phyloP scores from a whole-genome alignment of 2,113 vertebrate genomes.

The Heliornis fulica region DNA sequence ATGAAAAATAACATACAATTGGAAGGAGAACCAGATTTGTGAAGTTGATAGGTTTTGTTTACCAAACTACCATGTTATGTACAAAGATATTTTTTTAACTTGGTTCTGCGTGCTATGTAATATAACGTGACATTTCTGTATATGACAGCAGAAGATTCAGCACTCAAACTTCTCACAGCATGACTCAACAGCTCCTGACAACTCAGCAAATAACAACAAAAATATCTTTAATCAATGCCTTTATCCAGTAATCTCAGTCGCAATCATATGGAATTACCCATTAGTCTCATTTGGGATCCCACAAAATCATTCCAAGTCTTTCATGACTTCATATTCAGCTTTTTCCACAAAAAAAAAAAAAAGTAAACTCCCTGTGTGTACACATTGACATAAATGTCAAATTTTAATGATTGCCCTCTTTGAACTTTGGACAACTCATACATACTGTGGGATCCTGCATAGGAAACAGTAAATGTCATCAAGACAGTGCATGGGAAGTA shows the following conservation, averaged over 20 bases:
- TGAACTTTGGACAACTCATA: constrained; percentile 39
- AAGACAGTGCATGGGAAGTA: constrained; percentile 36
- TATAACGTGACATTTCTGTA: not conserved
- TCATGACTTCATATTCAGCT: constrained; percentile 27
- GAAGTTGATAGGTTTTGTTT: constrained; percentile 12
- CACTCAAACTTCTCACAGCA: not conserved
- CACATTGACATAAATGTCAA: constrained; percentile 65
- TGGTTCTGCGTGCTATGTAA: not conserved
- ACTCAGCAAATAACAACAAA: constrained; percentile 26
- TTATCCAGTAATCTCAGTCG: not conserved
- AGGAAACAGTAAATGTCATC: constrained; percentile 59
- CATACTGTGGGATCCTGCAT: constrained; percentile 23
- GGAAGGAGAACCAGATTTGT: not conserved
- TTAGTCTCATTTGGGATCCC: constrained; percentile 14
- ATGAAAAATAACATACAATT: not conserved
- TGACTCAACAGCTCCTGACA: constrained; percentile 54
- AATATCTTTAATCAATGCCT: constrained; percentile 18
- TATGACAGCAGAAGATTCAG: constrained; percentile 24
- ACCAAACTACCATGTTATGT: not conserved
- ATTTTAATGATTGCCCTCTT: constrained; percentile 64
- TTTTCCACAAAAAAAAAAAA: not conserved
- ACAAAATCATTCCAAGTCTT: constrained; percentile 24
- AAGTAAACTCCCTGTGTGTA: constrained; percentile 48
- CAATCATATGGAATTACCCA: not conserved
- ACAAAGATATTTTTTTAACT: not conserved